Percentiles rank a stretch among this genome's conserved stretches.
Evolutionary conservation across 2,797 vertebrate genomes (phyloP).

Genomic region (Gallinago nigripennis): DNA sequence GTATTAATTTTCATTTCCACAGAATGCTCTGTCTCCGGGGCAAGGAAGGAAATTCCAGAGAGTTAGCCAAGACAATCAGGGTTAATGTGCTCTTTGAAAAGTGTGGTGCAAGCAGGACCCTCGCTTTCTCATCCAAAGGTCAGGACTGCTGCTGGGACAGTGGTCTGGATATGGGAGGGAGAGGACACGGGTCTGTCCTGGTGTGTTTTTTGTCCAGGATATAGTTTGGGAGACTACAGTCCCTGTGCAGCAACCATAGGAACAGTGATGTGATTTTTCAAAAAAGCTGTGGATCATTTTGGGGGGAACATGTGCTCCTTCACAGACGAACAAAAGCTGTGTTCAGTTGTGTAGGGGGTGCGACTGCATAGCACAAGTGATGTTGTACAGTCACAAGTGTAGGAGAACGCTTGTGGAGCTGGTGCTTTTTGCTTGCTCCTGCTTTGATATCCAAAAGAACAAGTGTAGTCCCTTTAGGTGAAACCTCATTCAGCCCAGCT

Average conservation of each 20-base stretch:
- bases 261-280: background rate
- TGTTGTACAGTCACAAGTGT: background rate
- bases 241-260: background rate
- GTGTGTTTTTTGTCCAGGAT: background rate
- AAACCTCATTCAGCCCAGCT: background rate
- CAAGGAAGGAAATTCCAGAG: constrained; percentile 76
- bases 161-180: background rate
- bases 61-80: constrained; percentile 73
- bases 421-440: background rate
- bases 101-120: constrained; percentile 47
- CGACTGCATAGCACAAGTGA: background rate
- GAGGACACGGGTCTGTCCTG: background rate
- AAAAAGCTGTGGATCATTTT: background rate
- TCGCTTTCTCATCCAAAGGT: constrained; percentile 16
- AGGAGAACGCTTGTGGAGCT: background rate
- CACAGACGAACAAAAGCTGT: background rate
- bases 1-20: constrained; percentile 74
- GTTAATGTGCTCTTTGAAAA: constrained; percentile 65
- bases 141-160: background rate
- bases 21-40: constrained; percentile 61
- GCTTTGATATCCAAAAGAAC: background rate
- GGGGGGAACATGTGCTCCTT: background rate
- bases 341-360: background rate
- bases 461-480: background rate
- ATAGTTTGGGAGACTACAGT: background rate